These are phyloP conservation scores for Psittacara wagleri DNA, from an alignment of 2,113 vertebrate species.

Conservation along the genomic window DNA sequence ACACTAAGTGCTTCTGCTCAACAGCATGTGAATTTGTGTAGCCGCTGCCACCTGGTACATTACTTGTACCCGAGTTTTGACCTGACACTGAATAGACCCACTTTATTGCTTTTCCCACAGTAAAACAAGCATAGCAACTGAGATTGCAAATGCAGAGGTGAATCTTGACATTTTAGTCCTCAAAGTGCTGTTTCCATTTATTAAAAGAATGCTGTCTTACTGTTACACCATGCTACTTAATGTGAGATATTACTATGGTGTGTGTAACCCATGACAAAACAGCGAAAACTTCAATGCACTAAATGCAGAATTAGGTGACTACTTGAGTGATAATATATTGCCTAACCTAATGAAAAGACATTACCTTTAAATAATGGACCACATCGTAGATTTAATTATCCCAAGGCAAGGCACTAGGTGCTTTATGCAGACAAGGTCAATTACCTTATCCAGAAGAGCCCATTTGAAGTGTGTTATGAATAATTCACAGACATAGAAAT, in stretches of 20 bases:
- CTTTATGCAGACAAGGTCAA: conserved; percentile 74
- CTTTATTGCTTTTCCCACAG: background rate
- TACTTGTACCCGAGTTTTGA: background rate
- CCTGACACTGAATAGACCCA: background rate
- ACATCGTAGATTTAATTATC: conserved; percentile 74
- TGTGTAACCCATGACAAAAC: conserved; percentile 23
- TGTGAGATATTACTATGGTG: background rate
- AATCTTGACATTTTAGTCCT: background rate
- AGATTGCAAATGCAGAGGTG: background rate
- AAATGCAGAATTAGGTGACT: conserved; percentile 54
- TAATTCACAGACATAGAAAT: conserved; percentile 73
- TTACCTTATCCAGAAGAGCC: conserved; percentile 69
- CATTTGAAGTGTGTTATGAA: conserved; percentile 74
- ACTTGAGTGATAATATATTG: conserved; percentile 68
- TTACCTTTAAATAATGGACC: conserved; percentile 73
- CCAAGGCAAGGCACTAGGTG: conserved; percentile 58
- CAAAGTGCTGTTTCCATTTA: background rate
- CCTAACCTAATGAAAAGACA: conserved; percentile 71
- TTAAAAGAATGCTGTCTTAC: background rate
- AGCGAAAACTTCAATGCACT: conserved; percentile 12
- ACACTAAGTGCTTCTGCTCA: background rate
- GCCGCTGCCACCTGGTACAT: background rate
- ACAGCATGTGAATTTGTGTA: background rate
- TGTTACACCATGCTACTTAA: background rate
- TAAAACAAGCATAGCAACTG: background rate